These are phyloP conservation scores for Nephrotoma appendiculata DNA, from an alignment of 2,888 invertebrate species.

Conservation along the genomic window DNA sequence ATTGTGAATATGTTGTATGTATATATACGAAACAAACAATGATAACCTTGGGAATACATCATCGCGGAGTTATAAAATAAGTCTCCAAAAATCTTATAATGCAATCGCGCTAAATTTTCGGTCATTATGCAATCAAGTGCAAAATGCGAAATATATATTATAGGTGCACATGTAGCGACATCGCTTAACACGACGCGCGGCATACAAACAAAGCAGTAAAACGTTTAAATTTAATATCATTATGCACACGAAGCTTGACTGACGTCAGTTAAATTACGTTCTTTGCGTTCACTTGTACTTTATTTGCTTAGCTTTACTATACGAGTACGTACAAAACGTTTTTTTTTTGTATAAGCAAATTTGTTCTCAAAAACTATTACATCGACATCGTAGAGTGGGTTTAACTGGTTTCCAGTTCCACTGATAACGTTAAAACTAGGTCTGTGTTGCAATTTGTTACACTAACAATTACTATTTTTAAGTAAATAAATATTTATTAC, in stretches of 20 bases:
- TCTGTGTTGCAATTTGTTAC: not conserved
- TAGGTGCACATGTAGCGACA: not conserved
- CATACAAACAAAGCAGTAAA: not conserved
- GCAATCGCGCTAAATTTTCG: not conserved
- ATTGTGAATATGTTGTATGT: not conserved
- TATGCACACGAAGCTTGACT: not conserved
- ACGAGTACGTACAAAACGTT: not conserved
- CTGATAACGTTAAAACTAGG: not conserved
- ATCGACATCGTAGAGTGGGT: not conserved
- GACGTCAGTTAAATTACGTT: not conserved
- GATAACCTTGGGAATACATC: not conserved
- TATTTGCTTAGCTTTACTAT: not conserved
- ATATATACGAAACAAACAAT: not conserved
- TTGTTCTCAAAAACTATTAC: not conserved
- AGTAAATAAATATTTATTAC: not conserved
- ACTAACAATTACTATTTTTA: not conserved
- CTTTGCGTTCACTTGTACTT: not conserved
- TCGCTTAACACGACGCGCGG: not conserved
- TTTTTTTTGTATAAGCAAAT: not conserved
- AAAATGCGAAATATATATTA: not conserved
- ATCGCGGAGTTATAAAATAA: not conserved
- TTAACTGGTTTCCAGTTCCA: not conserved
- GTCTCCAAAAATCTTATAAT: not conserved
- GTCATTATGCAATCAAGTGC: not conserved
- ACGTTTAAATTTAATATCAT: not conserved